These are phyloP conservation scores for Neocloeon triangulifer DNA, from an alignment of 1,140 invertebrate genomes.

Conservation along the genomic window DNA sequence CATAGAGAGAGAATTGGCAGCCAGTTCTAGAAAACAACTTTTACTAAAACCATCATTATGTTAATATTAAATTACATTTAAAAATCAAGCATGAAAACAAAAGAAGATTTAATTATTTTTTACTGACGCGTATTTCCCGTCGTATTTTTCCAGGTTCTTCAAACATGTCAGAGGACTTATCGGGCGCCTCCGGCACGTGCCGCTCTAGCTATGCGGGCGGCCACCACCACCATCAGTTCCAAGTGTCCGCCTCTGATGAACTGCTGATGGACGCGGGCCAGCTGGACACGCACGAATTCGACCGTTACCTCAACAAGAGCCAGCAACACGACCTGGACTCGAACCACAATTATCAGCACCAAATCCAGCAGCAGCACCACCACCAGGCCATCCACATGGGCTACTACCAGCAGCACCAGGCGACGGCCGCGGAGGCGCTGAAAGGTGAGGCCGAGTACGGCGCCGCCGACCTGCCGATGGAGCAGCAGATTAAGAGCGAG, in stretches of 20 bases:
- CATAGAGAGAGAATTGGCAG: no score
- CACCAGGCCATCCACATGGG: conserved; percentile 15
- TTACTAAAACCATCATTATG: no score
- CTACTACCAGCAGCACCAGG: conserved; percentile 7
- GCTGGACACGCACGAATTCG: conserved; percentile 33
- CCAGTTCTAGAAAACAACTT: no score
- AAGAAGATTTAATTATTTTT: no score
- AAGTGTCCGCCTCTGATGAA: conserved; percentile 7
- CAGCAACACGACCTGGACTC: conserved; percentile 19
- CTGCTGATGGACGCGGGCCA: conserved; percentile 15
- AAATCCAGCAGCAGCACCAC: conserved; percentile 4
- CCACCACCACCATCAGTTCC: conserved; percentile 1
- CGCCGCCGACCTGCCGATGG: conserved; percentile 10
- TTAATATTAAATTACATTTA: no score
- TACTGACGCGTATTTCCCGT: no score
- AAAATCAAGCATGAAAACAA: no score
- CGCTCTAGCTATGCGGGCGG: no score
- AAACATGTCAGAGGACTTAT: no score
- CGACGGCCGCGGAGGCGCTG: conserved; percentile 10
- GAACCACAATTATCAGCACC: conserved; percentile 25
- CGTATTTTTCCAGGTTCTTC: no score
- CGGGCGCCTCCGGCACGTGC: no score
- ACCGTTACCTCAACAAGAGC: conserved; percentile 37
- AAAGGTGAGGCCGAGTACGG: conserved; percentile 17
- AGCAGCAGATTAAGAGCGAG: conserved; percentile 33